phyloP scores from a whole-genome alignment of 2,888 invertebrate genomes.

The Syritta pipiens region DNA sequence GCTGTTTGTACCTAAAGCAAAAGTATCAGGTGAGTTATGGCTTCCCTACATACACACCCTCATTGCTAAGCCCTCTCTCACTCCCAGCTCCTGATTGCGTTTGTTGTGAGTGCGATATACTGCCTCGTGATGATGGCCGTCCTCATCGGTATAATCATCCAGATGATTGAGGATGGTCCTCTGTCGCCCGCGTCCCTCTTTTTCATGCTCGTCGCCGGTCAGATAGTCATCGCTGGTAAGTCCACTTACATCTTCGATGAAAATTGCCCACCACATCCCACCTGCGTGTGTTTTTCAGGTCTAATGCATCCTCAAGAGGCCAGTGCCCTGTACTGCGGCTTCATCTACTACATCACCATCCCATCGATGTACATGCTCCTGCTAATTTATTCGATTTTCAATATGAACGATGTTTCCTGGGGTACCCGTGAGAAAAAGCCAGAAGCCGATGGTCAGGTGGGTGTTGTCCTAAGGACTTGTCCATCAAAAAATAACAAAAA shows the following conservation, averaged over 20 bases:
- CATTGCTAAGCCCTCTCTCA: too few relatives aligned
- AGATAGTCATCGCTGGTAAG: slow-evolving; percentile 83
- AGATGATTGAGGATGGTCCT: slow-evolving; percentile 89
- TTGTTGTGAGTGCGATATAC: slow-evolving; percentile 87
- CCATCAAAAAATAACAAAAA: too few relatives aligned
- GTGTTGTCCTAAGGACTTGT: too few relatives aligned
- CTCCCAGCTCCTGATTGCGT: slow-evolving; percentile 87
- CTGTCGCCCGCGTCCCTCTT: slow-evolving; percentile 92
- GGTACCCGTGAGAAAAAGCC: slow-evolving; percentile 90
- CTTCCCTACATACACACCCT: background rate
- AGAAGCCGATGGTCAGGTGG: slow-evolving; percentile 68
- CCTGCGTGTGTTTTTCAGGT: slow-evolving; percentile 80
- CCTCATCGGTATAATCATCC: slow-evolving; percentile 88
- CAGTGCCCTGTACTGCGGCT: slow-evolving; percentile 85
- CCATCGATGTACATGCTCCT: slow-evolving; percentile 97
- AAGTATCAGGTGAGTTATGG: slow-evolving; percentile 81
- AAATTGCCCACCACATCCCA: background rate
- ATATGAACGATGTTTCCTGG: slow-evolving; percentile 96
- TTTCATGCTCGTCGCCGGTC: slow-evolving; percentile 86
- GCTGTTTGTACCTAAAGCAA: slow-evolving; percentile 83
- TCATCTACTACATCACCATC: slow-evolving; percentile 93
- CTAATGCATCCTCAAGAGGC: slow-evolving; percentile 90
- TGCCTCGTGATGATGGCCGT: slow-evolving; percentile 94
- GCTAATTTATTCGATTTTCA: slow-evolving; percentile 94
- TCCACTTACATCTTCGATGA: background rate